Percentiles rank a stretch among this genome's conserved stretches.
Conservation (phyloP, 2,113 vertebrate genomes). For the Muntiacus muntjak region DNA sequence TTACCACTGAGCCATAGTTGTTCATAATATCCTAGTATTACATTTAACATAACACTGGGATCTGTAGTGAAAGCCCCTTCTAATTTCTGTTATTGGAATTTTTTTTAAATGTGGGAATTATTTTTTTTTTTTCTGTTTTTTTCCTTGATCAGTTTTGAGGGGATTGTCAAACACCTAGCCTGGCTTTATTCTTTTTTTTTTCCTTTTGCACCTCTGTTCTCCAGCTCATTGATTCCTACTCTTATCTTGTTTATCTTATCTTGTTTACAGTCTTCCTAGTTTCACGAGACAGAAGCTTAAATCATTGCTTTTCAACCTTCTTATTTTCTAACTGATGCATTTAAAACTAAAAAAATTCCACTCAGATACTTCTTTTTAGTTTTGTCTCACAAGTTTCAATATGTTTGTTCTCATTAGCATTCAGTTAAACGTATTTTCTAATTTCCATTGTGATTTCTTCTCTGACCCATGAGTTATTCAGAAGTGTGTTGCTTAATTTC, state of each 20-base stretch:
- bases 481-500: constrained; percentile 24
- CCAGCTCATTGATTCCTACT: not conserved
- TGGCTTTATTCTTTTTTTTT: not conserved
- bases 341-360: not conserved
- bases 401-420: not conserved
- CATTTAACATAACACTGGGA: not conserved
- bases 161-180: not conserved
- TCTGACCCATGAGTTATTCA: not conserved
- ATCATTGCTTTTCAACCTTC: not conserved
- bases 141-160: not conserved
- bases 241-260: not conserved
- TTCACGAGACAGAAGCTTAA: not conserved
- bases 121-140: not conserved
- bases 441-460: not conserved
- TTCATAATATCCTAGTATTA: not conserved
- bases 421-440: not conserved
- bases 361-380: not conserved
- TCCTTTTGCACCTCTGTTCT: fast-evolving
- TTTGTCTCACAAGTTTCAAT: not conserved
- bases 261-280: not conserved
- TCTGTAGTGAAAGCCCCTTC: not conserved
- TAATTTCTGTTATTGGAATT: not conserved
- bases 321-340: not conserved
- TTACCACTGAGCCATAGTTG: not conserved
- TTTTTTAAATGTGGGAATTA: not conserved